Conservation (phyloP, 37 sponge, comb jelly and placozoan species). For the Cladorhizidae sp. region DNA sequence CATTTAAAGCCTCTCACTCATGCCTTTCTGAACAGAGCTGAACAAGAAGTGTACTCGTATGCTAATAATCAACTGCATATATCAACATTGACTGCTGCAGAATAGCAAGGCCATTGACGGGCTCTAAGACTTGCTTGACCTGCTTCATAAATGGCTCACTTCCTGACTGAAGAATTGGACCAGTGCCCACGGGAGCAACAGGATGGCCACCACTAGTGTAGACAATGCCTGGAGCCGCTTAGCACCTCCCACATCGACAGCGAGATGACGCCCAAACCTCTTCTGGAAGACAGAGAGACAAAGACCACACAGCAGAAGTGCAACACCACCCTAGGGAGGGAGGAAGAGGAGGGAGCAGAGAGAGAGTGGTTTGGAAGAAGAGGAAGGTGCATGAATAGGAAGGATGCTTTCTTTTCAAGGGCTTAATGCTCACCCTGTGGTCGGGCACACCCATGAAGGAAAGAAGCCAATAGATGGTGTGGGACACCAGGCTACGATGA, state of each 20-base stretch:
- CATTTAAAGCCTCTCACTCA: too few species aligned
- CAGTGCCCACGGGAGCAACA: constrained; percentile 76
- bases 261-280: constrained; percentile 60
- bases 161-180: constrained; percentile 47
- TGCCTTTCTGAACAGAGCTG: too few species aligned
- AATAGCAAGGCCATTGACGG: background rate
- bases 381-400: background rate
- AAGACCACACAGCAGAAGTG: constrained; percentile 73
- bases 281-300: constrained; percentile 57
- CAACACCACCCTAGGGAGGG: constrained; percentile 69
- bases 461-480: constrained; percentile 63
- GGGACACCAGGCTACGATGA: constrained; percentile 67
- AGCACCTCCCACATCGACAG: constrained; percentile 84
- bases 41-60: too few species aligned
- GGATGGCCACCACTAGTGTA: constrained; percentile 28
- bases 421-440: constrained; percentile 66
- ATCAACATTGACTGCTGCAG: background rate
- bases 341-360: background rate
- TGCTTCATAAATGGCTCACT: background rate
- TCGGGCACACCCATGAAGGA: constrained; percentile 93
- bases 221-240: constrained; percentile 85
- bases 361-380: background rate
- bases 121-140: background rate
- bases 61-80: too few species aligned
- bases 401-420: too few species aligned